Percentiles rank a stretch among this genome's conserved stretches.
phyloP scores from a whole-genome alignment of 2,888 invertebrate genomes.

The Drosophila planitibia region DNA sequence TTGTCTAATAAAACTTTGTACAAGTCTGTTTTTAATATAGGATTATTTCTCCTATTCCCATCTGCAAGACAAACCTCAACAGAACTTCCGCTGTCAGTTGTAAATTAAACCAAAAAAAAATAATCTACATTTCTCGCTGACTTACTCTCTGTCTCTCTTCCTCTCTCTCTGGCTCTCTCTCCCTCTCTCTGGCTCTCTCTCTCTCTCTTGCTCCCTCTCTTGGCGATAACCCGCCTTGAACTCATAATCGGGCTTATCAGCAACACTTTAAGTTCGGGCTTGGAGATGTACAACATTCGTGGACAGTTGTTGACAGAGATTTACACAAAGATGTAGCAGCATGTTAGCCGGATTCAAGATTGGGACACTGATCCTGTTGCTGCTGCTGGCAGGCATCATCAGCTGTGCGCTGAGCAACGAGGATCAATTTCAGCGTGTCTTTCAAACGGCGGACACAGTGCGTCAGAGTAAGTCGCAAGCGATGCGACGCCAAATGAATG shows the following conservation, averaged over 20 bases:
- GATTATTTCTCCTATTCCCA: neutral
- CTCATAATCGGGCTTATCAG: constrained; percentile 51
- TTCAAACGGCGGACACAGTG: constrained; percentile 66
- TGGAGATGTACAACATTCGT: neutral
- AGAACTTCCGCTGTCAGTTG: neutral
- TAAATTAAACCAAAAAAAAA: constrained; percentile 32
- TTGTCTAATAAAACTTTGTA: constrained; percentile 41
- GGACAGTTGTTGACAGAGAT: constrained; percentile 38
- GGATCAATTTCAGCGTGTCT: constrained; percentile 56
- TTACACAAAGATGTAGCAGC: constrained; percentile 53
- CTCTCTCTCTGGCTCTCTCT: no score
- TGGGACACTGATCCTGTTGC: constrained; percentile 12
- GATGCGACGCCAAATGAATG: constrained; percentile 75
- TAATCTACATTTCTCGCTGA: constrained; percentile 6
- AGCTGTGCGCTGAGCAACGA: constrained; percentile 16
- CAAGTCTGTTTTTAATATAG: neutral
- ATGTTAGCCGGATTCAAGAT: constrained; percentile 46
- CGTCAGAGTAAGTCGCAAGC: constrained; percentile 67
- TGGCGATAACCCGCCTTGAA: constrained; percentile 62
- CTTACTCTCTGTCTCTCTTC: no score
- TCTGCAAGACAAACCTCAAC: neutral
- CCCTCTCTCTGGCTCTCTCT: no score
- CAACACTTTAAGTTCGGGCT: constrained; percentile 1
- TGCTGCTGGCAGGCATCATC: neutral
- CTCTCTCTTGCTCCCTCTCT: neutral